Base-by-base conservation (phyloP, 2,797 vertebrate species). In the Sebastes steindachneri region DNA sequence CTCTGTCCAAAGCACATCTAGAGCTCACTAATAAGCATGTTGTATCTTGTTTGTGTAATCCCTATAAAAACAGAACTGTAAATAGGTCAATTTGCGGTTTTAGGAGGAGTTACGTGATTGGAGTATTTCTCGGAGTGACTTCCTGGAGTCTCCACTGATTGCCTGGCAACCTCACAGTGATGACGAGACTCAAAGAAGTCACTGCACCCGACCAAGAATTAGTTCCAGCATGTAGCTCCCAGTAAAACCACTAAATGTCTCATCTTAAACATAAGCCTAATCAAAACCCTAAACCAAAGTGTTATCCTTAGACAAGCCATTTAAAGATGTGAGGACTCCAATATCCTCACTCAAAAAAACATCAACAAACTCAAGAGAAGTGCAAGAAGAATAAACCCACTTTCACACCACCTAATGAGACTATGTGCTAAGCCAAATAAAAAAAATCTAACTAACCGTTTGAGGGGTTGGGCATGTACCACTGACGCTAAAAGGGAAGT, bases 401-500 rank as follows among this genome's bases (percentile, higher is more conserved):
- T 41, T 23, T 12, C 12, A 55, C 17, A 62, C 29, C 8, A 1
- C 4, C 15, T 45, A 31, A 55, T 73, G 3, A n/a, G 15, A 67
- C 7, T 6, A 21, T 35, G 21, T 35, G 3, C 9, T 66, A 60
- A 54, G 17, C 4, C 10, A 62, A 62, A 71, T 80, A 33, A 66
- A 51, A 37, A 62, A 33, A 72, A 59, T 7, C 15, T 2, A 37
- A n/a, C 68, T 55, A 48, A 71, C 54, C 60, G 9, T 69, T 63
- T 31, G 14, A 14, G 26, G 5, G 33, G 14, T 58, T 71, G 2
- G 9, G 11, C 15, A 23, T 71, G 23, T 28, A 17, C n/a, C 45
- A 70, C 57, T 65, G 45, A 54, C n/a, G 25, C 5, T 67, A 72
- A 70, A 81, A 70, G 5, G 21, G 12, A 82, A 68, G 63, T 73